Percentiles rank a stretch among this genome's conserved stretches.
Evolutionary conservation across 2,888 invertebrate genomes (phyloP).

Genomic region (Leptarthrus brevirostris): DNA sequence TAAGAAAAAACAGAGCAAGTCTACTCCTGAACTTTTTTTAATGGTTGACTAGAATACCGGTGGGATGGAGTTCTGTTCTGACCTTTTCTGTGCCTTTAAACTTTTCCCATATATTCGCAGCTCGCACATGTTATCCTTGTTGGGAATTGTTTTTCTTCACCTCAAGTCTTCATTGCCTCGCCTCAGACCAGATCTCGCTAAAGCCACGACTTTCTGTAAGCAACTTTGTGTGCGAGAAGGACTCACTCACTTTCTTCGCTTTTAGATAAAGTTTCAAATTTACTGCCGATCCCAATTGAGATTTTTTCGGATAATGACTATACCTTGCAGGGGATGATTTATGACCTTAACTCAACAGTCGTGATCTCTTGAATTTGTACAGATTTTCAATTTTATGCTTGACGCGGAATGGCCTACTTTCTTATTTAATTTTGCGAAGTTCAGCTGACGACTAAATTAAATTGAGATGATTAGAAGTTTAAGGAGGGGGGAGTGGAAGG

Average conservation of each 20-base stretch:
- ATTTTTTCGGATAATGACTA: neutral
- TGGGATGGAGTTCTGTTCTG: conserved; percentile 28
- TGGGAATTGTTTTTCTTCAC: conserved; percentile 45
- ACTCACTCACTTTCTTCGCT: neutral
- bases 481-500: no score
- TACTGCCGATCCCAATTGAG: conserved; percentile 22
- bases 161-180: conserved; percentile 34
- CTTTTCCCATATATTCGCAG: conserved; percentile 49
- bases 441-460: no score
- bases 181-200: conserved; percentile 21
- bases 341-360: neutral
- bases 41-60: conserved; percentile 44
- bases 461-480: no score
- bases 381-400: neutral
- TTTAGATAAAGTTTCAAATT: conserved; percentile 22
- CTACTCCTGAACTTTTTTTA: conserved; percentile 43
- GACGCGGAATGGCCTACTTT: neutral
- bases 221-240: neutral
- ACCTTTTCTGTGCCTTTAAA: conserved; percentile 43
- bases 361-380: neutral
- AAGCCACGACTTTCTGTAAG: neutral
- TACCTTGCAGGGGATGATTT: neutral
- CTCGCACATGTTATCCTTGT: conserved; percentile 46
- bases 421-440: neutral
- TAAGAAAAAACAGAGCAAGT: conserved; percentile 26